Percentiles rank a stretch among this genome's conserved stretches.
Conservation (phyloP, 2,797 vertebrate species). For the Pseudotriccus pelzelni region DNA sequence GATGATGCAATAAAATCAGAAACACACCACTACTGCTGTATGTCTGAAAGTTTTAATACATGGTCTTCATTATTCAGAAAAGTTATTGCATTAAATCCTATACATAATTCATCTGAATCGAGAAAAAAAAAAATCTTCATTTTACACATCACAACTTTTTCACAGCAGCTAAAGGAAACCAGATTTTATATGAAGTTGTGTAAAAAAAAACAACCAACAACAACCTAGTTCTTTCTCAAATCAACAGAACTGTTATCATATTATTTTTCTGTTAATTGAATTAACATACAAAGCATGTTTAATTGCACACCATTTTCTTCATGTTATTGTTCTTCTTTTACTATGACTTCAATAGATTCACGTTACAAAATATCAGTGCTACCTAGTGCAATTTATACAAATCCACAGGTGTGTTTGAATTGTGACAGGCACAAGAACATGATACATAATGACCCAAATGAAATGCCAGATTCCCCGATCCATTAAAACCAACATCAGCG, state of each 20-base stretch:
- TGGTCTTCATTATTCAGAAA: not conserved
- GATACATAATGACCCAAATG: not conserved
- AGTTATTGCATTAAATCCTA: constrained; percentile 5
- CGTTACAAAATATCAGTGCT: not conserved
- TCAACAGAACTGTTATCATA: not conserved
- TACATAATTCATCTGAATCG: not conserved
- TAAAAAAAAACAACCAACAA: not conserved
- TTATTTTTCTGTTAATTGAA: not conserved
- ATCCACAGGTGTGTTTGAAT: not conserved
- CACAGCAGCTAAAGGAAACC: not conserved
- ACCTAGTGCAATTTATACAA: not conserved
- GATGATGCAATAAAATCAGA: not conserved
- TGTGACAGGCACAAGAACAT: not conserved
- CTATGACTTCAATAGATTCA: not conserved
- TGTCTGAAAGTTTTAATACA: not conserved
- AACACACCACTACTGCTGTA: not conserved
- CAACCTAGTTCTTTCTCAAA: not conserved
- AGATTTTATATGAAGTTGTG: not conserved
- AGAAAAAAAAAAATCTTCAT: not conserved
- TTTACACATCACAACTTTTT: not conserved
- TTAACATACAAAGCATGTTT: not conserved
- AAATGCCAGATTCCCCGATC: not conserved
- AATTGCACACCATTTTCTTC: not conserved
- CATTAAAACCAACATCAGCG: not conserved
- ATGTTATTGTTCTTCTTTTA: not conserved